A percentile compares a stretch with the other conserved stretches of the same genome.
Conservation (phyloP, 2,113 vertebrate genomes). For the Pseudopodoces humilis region DNA sequence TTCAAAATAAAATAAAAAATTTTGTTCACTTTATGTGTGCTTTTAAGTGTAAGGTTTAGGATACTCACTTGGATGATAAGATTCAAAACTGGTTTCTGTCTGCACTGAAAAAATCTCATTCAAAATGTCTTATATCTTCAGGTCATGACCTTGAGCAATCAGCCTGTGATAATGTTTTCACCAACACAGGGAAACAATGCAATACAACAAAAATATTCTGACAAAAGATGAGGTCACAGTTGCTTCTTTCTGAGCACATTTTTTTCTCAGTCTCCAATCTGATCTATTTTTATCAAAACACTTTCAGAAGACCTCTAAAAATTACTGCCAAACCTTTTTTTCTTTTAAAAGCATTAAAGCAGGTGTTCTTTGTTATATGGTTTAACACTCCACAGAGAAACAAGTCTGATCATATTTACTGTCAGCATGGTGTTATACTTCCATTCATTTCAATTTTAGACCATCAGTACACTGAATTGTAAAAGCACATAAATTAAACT, state of each 20-base stretch:
- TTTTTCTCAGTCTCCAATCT: not conserved
- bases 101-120: not conserved
- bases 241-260: not conserved
- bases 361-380: not conserved
- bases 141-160: not conserved
- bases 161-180: not conserved
- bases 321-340: not conserved
- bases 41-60: not conserved
- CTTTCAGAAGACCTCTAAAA: constrained; percentile 15
- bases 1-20: not conserved
- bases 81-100: not conserved
- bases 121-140: not conserved
- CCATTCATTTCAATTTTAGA: not conserved
- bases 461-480: not conserved
- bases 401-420: not conserved
- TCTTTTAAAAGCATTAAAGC: not conserved
- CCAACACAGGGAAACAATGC: not conserved
- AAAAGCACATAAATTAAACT: not conserved
- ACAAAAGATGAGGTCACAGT: not conserved
- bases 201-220: constrained; percentile 18
- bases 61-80: not conserved
- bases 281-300: constrained; percentile 19
- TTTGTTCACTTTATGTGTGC: not conserved
- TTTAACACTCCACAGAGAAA: not conserved
- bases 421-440: not conserved